Conservation (phyloP, 2,888 invertebrate species). For the Lapara coniferarum region DNA sequence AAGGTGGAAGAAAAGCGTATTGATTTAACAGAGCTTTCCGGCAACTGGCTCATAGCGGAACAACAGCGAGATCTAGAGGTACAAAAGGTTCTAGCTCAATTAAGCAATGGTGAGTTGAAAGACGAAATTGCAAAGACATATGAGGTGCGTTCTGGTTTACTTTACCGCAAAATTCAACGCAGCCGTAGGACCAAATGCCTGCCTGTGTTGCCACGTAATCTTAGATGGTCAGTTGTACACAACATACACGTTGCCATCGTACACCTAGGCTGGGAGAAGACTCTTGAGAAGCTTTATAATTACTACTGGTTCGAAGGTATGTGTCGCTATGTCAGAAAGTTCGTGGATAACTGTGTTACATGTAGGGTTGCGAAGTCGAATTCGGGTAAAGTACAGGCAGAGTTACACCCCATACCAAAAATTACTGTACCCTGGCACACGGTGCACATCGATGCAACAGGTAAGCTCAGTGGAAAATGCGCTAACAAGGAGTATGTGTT, state of each 20-base stretch:
- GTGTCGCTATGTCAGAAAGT: slow-evolving; percentile 46
- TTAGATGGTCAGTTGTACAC: slow-evolving; percentile 45
- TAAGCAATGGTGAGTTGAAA: slow-evolving; percentile 14
- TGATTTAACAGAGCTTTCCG: slow-evolving; percentile 23
- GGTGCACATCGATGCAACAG: slow-evolving; percentile 29
- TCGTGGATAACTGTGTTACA: slow-evolving; percentile 49
- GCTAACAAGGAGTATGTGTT: slow-evolving; percentile 33
- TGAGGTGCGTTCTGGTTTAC: slow-evolving; percentile 6
- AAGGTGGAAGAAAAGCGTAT: background rate
- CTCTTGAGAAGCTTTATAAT: slow-evolving; percentile 42
- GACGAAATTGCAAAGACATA: slow-evolving; percentile 25
- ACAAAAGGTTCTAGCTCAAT: slow-evolving; percentile 8
- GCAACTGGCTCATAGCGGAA: slow-evolving; percentile 31
- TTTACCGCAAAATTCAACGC: slow-evolving; percentile 28
- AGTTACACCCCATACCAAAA: no score
- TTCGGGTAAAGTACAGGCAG: no score
- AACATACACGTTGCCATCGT: slow-evolving; percentile 40
- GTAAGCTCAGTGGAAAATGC: slow-evolving; percentile 6
- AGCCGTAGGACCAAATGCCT: slow-evolving; percentile 30
- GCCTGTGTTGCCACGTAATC: slow-evolving; percentile 40
- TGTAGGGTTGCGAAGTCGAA: no score
- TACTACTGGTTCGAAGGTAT: slow-evolving; percentile 49
- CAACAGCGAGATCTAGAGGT: slow-evolving; percentile 31
- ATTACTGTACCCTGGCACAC: slow-evolving; percentile 29
- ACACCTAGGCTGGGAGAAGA: slow-evolving; percentile 44